These are phyloP conservation scores for Sarcoramphus papa DNA, from an alignment of 2,797 vertebrate species.

Conservation along the genomic window DNA sequence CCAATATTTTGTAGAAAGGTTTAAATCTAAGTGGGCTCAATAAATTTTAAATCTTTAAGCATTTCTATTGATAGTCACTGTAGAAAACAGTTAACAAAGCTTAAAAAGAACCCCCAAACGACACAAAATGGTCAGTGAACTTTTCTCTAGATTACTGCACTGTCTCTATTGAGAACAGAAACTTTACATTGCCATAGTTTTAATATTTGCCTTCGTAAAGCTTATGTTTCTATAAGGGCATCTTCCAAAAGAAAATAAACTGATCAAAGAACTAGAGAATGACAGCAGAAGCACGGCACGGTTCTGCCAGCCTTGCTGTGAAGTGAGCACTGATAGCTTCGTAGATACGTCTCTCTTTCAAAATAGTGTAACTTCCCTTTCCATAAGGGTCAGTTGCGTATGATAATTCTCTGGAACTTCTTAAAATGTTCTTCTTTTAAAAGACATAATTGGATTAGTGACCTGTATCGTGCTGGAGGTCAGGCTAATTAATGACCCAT, in stretches of 20 bases:
- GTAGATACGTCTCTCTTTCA: neutral
- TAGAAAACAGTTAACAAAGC: neutral
- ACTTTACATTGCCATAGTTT: neutral
- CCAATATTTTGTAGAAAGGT: neutral
- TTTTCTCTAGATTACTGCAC: neutral
- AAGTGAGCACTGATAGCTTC: neutral
- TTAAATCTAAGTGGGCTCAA: neutral
- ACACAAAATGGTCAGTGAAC: neutral
- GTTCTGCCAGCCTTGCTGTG: neutral
- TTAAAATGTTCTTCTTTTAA: neutral
- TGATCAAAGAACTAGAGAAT: neutral
- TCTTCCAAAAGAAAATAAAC: neutral
- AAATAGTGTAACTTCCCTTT: neutral
- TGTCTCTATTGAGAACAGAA: neutral
- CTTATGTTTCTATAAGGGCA: neutral
- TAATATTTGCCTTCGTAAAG: neutral
- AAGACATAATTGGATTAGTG: neutral
- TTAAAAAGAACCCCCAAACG: neutral
- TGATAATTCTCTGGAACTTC: neutral
- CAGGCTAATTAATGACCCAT: neutral
- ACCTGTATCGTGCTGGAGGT: neutral
- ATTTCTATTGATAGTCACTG: neutral
- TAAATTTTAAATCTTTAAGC: neutral
- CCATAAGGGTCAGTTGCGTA: accelerated
- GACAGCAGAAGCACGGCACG: accelerated